Base-by-base conservation (phyloP, 2,113 vertebrate species). In the Felis chaus region DNA sequence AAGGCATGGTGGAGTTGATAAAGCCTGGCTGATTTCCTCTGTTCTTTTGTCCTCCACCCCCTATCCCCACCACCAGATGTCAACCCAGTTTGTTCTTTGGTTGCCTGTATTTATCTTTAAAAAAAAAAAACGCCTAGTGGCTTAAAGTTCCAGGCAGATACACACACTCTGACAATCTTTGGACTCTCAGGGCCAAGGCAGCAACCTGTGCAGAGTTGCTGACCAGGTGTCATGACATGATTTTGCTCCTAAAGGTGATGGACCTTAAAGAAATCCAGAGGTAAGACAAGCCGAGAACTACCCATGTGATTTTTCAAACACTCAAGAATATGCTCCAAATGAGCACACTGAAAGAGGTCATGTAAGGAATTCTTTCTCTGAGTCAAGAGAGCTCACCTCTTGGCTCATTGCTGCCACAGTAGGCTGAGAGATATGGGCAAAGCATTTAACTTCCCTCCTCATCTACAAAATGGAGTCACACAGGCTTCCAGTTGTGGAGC, bases 1-100 rank as follows among this genome's bases (percentile, higher is more conserved):
- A 95, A 97, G 97, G 96, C 97, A 0, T 98, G 94, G 96, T 95
- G 88, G 96, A 94, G 93, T 95, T 95, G 98, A 98, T 98, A 97
- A 98, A 98, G 97, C 90, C 98, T 91, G 92, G 92, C 81, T 97
- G 94, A 97, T 96, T 94, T 94, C 79, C 91, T 97, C 97, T 23
- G 15, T 68, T 86, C 91, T 78, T 94, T 92, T 95, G 74, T 95
- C n/a, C 66, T 93, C 55, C 8, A 23, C 19, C 13, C 78, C 4
- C 50, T 45, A 23, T 79, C 41, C 78, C n/a, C 27, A 31, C 25
- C n/a, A 41, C 95, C 93, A 97, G 97, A 95, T 89, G 79, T 41
- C 88, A 91, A 50, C 19, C 36, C 55, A 63, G 15, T 89, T 74
- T 89, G n/a, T 84, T 86, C 91, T 92, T 74, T 27, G 63, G 50